Percentiles rank a stretch among this genome's conserved stretches.
Conservation (phyloP, 2,113 vertebrate genomes). For the Urocitellus parryii region DNA sequence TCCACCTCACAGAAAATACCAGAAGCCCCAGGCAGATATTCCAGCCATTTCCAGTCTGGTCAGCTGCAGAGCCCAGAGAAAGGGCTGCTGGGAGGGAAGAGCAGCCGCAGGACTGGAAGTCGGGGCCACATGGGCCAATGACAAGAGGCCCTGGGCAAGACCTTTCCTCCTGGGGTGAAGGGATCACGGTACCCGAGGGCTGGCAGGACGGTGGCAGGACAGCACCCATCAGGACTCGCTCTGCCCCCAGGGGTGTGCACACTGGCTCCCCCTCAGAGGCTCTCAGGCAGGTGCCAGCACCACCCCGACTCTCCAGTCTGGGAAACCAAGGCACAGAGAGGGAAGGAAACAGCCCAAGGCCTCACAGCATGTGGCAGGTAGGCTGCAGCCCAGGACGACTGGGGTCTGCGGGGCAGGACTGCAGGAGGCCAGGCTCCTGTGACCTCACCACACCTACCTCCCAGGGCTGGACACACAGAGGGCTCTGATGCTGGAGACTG, state of each 20-base stretch:
- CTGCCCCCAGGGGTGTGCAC: neutral
- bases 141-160: neutral
- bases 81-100: neutral
- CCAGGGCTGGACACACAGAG: no score
- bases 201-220: neutral
- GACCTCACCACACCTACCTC: no score
- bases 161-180: neutral
- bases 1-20: neutral
- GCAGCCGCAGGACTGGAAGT: fast-evolving
- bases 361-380: neutral
- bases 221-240: neutral
- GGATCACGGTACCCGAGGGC: neutral
- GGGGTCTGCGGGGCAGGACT: no score
- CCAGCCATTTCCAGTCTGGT: neutral
- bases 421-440: neutral
- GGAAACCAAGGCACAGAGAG: neutral
- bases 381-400: fast-evolving
- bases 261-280: neutral
- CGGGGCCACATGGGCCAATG: neutral
- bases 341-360: neutral
- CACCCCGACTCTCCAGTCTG: neutral
- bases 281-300: neutral
- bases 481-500: neutral
- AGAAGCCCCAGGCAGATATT: fast-evolving
- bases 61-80: neutral